phyloP scores from a whole-genome alignment of 1,140 invertebrate species.

The Macrobrachium rosenbergii region DNA sequence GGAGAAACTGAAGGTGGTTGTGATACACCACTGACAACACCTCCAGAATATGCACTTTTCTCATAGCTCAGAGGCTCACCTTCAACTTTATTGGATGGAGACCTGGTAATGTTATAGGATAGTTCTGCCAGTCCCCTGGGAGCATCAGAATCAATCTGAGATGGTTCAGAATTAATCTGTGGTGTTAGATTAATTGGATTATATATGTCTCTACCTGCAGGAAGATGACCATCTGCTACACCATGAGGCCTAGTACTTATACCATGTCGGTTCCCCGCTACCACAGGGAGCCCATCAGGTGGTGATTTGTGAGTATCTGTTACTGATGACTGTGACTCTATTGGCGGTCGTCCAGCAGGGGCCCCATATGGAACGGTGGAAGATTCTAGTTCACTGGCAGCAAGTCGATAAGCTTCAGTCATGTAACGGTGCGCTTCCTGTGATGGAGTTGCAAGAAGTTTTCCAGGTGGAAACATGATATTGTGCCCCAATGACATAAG shows the following conservation, averaged over 20 bases:
- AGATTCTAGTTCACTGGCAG: slow-evolving; percentile 35
- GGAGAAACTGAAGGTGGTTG: slow-evolving; percentile 23
- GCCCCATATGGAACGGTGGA: slow-evolving; percentile 33
- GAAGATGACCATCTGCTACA: too few species aligned
- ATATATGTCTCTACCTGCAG: neutral
- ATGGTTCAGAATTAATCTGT: slow-evolving; percentile 37
- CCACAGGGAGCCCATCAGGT: too few species aligned
- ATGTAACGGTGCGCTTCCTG: slow-evolving; percentile 53
- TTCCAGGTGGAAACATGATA: slow-evolving; percentile 50
- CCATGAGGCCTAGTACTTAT: too few species aligned
- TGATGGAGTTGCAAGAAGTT: slow-evolving; percentile 31
- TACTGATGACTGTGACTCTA: slow-evolving; percentile 20
- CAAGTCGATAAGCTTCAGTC: slow-evolving; percentile 52
- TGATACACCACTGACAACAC: slow-evolving; percentile 17
- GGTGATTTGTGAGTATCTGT: slow-evolving; percentile 30
- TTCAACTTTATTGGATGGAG: slow-evolving; percentile 27
- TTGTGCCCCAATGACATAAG: slow-evolving; percentile 58
- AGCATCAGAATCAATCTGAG: slow-evolving; percentile 35
- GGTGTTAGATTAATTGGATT: slow-evolving; percentile 2
- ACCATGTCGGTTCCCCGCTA: too few species aligned
- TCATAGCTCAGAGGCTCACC: slow-evolving; percentile 35
- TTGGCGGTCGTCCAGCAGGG: neutral
- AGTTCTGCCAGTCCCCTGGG: slow-evolving; percentile 18
- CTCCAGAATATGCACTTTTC: slow-evolving; percentile 30
- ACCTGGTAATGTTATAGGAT: slow-evolving; percentile 28